A percentile compares a stretch with the other conserved stretches of the same genome.
phyloP scores from a whole-genome alignment of 1,140 invertebrate genomes.

The Steinernema feltiae region DNA sequence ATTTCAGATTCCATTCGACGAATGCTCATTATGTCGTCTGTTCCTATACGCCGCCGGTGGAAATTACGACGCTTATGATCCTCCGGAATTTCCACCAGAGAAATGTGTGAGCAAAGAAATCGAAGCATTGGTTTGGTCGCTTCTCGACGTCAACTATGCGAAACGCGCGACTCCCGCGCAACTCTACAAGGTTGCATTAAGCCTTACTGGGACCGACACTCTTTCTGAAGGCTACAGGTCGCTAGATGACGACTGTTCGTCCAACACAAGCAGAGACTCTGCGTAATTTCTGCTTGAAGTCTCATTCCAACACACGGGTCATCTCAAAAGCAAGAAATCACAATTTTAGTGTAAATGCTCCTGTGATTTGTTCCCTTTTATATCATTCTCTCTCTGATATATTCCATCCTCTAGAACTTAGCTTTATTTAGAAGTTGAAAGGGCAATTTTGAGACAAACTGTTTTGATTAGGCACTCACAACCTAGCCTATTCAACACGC shows the following conservation, averaged over 20 bases:
- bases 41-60: slow-evolving; percentile 48
- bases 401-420: background rate
- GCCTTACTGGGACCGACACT: background rate
- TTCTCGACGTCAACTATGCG: slow-evolving; percentile 44
- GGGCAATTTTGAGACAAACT: background rate
- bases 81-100: slow-evolving; percentile 42
- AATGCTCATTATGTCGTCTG: slow-evolving; percentile 48
- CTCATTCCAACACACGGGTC: background rate
- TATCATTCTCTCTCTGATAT: background rate
- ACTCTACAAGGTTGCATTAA: slow-evolving; percentile 34
- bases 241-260: background rate
- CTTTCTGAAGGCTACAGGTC: background rate
- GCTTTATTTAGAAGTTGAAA: background rate
- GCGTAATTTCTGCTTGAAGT: background rate
- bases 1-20: slow-evolving; percentile 52
- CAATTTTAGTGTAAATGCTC: too few relatives aligned
- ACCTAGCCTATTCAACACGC: background rate
- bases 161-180: slow-evolving; percentile 44
- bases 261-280: background rate
- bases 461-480: background rate
- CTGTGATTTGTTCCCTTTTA: background rate
- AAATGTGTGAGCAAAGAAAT: slow-evolving; percentile 31
- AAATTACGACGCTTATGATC: slow-evolving; percentile 55
- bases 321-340: too few relatives aligned
- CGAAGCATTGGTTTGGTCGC: slow-evolving; percentile 31